phyloP scores from a whole-genome alignment of 2,113 vertebrate species.

The Sorex fumeus region DNA sequence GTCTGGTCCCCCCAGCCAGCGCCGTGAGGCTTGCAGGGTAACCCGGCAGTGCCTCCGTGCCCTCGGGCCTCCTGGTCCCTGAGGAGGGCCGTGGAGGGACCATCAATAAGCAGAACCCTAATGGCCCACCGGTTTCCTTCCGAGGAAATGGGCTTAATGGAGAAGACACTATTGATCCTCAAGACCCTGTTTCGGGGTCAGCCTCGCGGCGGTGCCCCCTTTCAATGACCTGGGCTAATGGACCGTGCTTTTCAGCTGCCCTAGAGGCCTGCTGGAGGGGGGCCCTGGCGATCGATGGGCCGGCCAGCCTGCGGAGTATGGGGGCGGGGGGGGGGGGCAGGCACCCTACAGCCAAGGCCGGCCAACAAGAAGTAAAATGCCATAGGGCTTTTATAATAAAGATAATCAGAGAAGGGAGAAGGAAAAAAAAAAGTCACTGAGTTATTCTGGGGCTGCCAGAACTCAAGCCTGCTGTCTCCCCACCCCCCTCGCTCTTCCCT shows the following conservation, averaged over 20 bases:
- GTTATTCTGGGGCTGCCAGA: slow-evolving; percentile 12
- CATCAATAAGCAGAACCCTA: slow-evolving; percentile 67
- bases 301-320: neutral
- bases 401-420: slow-evolving; percentile 31
- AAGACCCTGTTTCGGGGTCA: slow-evolving; percentile 52
- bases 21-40: neutral
- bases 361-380: neutral
- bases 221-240: slow-evolving; percentile 69
- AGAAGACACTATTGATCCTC: slow-evolving; percentile 76
- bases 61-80: neutral
- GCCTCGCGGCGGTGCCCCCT: slow-evolving; percentile 51
- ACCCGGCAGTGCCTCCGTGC: too few relatives aligned
- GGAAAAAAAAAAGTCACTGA: neutral
- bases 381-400: neutral
- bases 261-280: neutral
- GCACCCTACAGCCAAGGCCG: neutral
- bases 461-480: neutral
- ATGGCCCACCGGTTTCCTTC: slow-evolving; percentile 73
- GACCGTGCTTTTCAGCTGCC: slow-evolving; percentile 18
- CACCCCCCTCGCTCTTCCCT: neutral
- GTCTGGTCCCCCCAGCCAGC: too few relatives aligned
- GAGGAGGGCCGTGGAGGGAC: neutral
- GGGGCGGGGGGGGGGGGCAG: neutral
- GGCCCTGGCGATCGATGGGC: slow-evolving; percentile 35
- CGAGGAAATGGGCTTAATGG: slow-evolving; percentile 81